These are phyloP conservation scores for Lycodopsis pacificus DNA, from an alignment of 2,797 vertebrate genomes.

Conservation along the genomic window DNA sequence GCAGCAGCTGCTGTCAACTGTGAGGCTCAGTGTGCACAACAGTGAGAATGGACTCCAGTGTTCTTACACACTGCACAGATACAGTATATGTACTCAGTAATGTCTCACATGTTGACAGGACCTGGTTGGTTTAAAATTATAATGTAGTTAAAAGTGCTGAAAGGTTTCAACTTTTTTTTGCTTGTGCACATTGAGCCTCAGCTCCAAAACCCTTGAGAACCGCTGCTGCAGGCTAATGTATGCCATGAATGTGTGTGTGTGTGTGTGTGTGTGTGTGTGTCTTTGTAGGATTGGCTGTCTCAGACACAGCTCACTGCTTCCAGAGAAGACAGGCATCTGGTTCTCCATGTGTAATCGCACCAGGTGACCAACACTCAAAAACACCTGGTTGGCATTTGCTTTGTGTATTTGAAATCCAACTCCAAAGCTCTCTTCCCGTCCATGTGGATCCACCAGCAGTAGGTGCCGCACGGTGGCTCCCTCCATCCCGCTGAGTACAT, in stretches of 20 bases:
- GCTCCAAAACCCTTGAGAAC: conserved; percentile 5
- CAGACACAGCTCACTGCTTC: conserved; percentile 91
- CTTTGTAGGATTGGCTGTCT: conserved; percentile 86
- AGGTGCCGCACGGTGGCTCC: conserved; percentile 90
- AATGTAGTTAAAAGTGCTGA: background rate
- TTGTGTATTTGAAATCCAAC: conserved; percentile 37
- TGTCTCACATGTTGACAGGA: background rate
- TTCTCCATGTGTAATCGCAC: conserved; percentile 94
- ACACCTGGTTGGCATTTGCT: conserved; percentile 75
- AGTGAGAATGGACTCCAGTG: conserved; percentile 10
- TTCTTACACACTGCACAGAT: background rate
- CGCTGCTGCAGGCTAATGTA: background rate
- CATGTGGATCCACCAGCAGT: conserved; percentile 92
- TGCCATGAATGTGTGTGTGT: background rate
- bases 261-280: conserved; percentile 32
- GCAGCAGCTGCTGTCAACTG: conserved; percentile 37
- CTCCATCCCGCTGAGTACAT: conserved; percentile 93
- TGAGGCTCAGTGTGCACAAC: conserved; percentile 8
- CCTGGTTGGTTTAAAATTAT: no score
- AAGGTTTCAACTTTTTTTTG: background rate
- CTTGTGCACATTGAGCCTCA: conserved; percentile 9
- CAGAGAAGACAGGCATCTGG: conserved; percentile 91
- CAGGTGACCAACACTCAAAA: conserved; percentile 90
- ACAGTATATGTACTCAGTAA: background rate
- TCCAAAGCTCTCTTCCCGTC: conserved; percentile 81